phyloP scores from a whole-genome alignment of 1,140 invertebrate genomes.

The Colletes gigas region DNA sequence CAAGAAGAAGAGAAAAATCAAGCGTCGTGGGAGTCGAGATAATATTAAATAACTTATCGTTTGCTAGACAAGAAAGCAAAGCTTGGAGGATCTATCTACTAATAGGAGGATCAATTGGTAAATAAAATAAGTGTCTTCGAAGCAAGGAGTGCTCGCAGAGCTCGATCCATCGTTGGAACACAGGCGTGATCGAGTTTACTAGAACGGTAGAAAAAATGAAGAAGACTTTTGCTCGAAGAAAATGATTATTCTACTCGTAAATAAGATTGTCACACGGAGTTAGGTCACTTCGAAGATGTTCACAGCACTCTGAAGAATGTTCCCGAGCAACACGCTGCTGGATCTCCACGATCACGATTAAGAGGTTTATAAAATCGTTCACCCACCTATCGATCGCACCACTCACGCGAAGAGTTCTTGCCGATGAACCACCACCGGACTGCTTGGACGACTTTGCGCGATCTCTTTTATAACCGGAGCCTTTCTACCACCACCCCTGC shows the following conservation, averaged over 20 bases:
- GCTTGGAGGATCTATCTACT: no score
- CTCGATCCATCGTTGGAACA: no score
- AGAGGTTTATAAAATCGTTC: background rate
- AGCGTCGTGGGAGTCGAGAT: no score
- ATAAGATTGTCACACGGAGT: background rate
- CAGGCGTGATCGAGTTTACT: background rate
- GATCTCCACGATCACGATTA: background rate
- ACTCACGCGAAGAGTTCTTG: slow-evolving; percentile 58
- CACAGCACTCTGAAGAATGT: background rate
- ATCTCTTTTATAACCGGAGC: slow-evolving; percentile 74
- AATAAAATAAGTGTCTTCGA: no score
- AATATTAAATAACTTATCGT: no score
- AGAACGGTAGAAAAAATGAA: no score
- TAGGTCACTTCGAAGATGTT: background rate
- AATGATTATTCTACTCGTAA: background rate
- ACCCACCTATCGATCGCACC: slow-evolving; percentile 65
- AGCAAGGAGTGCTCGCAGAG: no score
- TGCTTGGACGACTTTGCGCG: slow-evolving; percentile 48
- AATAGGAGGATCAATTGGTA: no score
- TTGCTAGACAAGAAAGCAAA: no score
- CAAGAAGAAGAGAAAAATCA: no score
- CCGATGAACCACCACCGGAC: slow-evolving; percentile 75
- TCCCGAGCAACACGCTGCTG: background rate
- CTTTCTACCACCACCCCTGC: slow-evolving; percentile 52
- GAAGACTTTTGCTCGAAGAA: no score